phyloP scores from a whole-genome alignment of 2,113 vertebrate species.

The Cynopterus brachyotis region DNA sequence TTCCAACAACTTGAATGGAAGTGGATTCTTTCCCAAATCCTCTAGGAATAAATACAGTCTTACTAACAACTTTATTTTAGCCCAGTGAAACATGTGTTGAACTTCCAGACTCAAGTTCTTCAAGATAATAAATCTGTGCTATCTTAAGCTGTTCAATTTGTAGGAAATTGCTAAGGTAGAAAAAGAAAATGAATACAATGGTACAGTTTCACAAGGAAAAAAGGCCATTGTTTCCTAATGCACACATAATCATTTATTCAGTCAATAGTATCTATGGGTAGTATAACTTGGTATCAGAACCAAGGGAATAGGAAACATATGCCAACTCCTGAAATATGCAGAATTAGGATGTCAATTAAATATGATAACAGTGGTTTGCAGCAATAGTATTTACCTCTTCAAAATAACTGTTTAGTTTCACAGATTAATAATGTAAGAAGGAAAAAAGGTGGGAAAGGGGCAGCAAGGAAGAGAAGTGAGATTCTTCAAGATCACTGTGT shows the following conservation, averaged over 20 bases:
- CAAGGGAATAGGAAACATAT: neutral
- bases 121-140: neutral
- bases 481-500: neutral
- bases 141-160: neutral
- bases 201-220: neutral
- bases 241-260: neutral
- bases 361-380: neutral
- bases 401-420: neutral
- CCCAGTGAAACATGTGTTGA: neutral
- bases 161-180: neutral
- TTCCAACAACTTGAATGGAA: neutral
- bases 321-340: neutral
- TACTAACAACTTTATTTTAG: neutral
- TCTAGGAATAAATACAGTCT: neutral
- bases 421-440: neutral
- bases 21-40: neutral
- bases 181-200: neutral
- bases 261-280: neutral
- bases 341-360: neutral
- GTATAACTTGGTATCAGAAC: neutral
- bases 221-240: neutral
- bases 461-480: neutral
- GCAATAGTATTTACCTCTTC: neutral
- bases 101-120: neutral
- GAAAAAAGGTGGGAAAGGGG: neutral